Evolutionary conservation across 1,140 invertebrate species (phyloP).

Genomic region (Polyergus mexicanus): DNA sequence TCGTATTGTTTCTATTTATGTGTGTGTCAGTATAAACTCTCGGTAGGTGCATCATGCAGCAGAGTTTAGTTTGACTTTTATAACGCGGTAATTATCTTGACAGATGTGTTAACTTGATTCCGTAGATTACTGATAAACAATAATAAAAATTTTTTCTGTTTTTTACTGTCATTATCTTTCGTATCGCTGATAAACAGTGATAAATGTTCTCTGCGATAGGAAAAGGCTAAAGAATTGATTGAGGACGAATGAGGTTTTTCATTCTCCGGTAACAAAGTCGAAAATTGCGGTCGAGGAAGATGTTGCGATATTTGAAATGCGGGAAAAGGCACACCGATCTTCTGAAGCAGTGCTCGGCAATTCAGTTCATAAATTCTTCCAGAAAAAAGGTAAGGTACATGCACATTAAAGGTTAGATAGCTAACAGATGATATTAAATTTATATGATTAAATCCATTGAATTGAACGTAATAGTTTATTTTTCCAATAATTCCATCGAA

Average conservation of each 20-base stretch:
- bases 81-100: too few relatives aligned
- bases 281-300: not conserved
- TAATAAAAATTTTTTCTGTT: too few relatives aligned
- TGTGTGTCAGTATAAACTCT: too few relatives aligned
- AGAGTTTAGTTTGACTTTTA: too few relatives aligned
- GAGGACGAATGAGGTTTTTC: not conserved
- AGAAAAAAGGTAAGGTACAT: slow-evolving; percentile 16
- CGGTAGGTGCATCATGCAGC: too few relatives aligned
- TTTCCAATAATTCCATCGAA: not conserved
- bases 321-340: not conserved
- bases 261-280: not conserved
- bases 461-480: not conserved
- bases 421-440: not conserved
- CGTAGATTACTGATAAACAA: too few relatives aligned
- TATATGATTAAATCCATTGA: not conserved
- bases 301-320: slow-evolving; percentile 26
- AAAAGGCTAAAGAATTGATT: not conserved
- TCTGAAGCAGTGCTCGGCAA: not conserved
- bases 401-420: slow-evolving; percentile 9
- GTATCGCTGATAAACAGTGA: not conserved
- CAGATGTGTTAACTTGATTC: too few relatives aligned
- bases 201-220: too few relatives aligned
- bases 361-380: not conserved
- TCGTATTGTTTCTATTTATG: too few relatives aligned
- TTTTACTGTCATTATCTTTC: too few relatives aligned